Evolutionary conservation across 2,113 vertebrate species (phyloP), one percentile per base, ranked within the genome.

Genomic region (Ciconia stormi): DNA sequence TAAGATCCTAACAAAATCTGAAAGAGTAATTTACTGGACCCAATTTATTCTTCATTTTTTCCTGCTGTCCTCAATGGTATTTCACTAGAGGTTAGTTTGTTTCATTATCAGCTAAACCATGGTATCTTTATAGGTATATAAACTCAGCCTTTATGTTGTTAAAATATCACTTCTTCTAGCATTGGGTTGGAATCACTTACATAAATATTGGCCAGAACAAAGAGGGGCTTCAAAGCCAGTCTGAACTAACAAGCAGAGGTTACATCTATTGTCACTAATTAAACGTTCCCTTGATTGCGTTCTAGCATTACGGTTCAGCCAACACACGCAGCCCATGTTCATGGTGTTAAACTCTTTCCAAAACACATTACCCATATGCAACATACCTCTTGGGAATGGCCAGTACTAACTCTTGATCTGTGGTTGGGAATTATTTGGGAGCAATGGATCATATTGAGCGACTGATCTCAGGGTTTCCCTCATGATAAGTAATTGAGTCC

Each of bases 381-480:
- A 9, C 3, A 50, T 11, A 6, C 11, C 25, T 29, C 15, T 38
- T 84, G 14, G 7, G 27, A 53, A 77, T 32, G n/a, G 26, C 9
- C 10, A 20, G 10, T 46, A 63, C 38, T 36, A 40, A 50, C 21
- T 82, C 32, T 21, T 70, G 14, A 26, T 76, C 34, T 22, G 10
- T n/a, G 17, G 26, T 79, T 66, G 46, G 13, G 20, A 84, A 44
- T 56, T 62, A 25, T 44, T 63, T 67, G 22, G 17, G 13, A 52
- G 19, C 1, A 1, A 44, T 10, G 11, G 9, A 50, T 63, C 21
- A 23, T 27, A 32, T 13, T 63, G 21, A 65, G 9, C 0, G 5
- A 25, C n/a, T 25, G 36, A 58, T 44, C 5, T 50, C n/a, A 78
- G 16, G 11, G 29, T 36, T 87, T 84, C 6, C 17, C 14, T 58